Conservation (phyloP, 2,888 invertebrate species). For the Tinea trinotella region DNA sequence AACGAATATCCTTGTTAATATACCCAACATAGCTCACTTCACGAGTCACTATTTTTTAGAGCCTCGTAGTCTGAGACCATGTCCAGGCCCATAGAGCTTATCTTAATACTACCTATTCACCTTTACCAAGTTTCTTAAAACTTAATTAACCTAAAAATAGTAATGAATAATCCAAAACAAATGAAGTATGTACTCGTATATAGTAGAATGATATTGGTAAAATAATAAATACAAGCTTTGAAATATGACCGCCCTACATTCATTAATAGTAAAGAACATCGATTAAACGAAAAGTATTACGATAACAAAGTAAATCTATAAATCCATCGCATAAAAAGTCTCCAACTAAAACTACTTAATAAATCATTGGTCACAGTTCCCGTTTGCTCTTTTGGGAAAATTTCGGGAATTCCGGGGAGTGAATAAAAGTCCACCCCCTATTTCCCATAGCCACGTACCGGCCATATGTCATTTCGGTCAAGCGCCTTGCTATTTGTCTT, state of each 20-base stretch:
- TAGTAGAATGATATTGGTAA: too few species aligned
- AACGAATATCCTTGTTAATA: too few species aligned
- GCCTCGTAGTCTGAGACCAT: too few species aligned
- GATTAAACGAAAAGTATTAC: neutral
- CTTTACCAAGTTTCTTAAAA: too few species aligned
- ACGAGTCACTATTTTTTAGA: too few species aligned
- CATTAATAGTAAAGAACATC: neutral
- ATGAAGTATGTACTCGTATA: too few species aligned
- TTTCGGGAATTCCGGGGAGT: conserved; percentile 47
- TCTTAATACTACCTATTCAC: too few species aligned
- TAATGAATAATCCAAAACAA: too few species aligned
- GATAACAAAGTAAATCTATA: conserved; percentile 13
- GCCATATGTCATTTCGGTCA: conserved; percentile 65
- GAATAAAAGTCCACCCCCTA: conserved; percentile 39
- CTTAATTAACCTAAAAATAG: too few species aligned
- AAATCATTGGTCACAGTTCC: conserved; percentile 36
- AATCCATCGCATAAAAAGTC: conserved; percentile 13
- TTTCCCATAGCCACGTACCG: conserved; percentile 26
- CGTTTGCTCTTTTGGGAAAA: conserved; percentile 27
- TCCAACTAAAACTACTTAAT: conserved; percentile 23
- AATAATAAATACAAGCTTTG: too few species aligned
- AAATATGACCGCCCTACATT: neutral
- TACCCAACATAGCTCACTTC: too few species aligned
- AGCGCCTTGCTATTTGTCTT: conserved; percentile 58
- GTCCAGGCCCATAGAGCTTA: too few species aligned